These are phyloP conservation scores for Leptopterna dolabrata DNA, from an alignment of 2,888 invertebrate species.

Conservation along the genomic window DNA sequence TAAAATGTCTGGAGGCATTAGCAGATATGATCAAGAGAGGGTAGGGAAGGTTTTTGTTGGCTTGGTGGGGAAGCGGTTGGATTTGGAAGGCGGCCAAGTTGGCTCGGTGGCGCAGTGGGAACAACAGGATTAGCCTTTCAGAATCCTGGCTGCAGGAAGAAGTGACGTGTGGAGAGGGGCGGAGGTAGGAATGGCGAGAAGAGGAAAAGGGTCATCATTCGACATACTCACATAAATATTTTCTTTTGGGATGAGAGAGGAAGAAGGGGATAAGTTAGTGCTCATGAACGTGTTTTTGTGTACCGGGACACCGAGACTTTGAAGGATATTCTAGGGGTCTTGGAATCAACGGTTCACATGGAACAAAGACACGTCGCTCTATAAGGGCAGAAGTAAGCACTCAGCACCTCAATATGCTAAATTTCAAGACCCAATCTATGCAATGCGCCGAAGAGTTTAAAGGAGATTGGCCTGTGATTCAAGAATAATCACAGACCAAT, in stretches of 20 bases:
- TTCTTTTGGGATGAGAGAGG: neutral
- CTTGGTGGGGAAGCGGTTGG: constrained; percentile 35
- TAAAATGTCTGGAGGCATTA: constrained; percentile 55
- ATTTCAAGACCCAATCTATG: too few relatives aligned
- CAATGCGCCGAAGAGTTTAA: too few relatives aligned
- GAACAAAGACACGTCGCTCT: too few relatives aligned
- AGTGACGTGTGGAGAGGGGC: neutral
- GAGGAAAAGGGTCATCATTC: neutral
- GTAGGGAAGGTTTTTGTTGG: constrained; percentile 39
- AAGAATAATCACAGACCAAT: too few relatives aligned
- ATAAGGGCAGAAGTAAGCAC: too few relatives aligned
- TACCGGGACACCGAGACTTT: neutral
- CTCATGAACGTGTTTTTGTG: neutral
- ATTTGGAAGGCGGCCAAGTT: constrained; percentile 39
- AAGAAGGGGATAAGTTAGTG: neutral
- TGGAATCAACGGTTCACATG: too few relatives aligned
- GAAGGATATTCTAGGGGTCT: too few relatives aligned
- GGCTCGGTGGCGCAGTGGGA: constrained; percentile 47
- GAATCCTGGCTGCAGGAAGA: constrained; percentile 5
- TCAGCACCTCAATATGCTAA: too few relatives aligned
- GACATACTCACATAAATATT: neutral
- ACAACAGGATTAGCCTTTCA: constrained; percentile 53
- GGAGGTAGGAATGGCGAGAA: neutral
- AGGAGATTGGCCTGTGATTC: too few relatives aligned
- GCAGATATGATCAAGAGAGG: constrained; percentile 57